Evolutionary conservation across 2,113 vertebrate species (phyloP).

Genomic region (Cygnus buccinator): DNA sequence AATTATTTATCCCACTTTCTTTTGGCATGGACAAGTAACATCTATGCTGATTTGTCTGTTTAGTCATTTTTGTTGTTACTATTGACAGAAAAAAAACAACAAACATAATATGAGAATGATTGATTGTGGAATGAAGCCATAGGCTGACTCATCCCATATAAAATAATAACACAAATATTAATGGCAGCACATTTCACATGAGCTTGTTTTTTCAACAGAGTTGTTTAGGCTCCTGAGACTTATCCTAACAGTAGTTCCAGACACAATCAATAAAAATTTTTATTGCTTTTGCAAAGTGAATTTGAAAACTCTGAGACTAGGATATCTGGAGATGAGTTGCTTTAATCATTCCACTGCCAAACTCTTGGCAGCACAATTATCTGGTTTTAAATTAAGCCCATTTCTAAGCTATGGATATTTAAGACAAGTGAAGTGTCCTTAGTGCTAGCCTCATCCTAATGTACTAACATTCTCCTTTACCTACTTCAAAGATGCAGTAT

Average conservation of each 20-base stretch:
- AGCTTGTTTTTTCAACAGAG: not conserved
- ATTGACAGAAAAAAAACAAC: not conserved
- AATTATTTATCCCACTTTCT: not conserved
- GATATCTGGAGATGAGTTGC: not conserved
- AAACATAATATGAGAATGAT: not conserved
- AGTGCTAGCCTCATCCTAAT: not conserved
- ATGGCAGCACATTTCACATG: not conserved
- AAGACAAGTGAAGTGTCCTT: not conserved
- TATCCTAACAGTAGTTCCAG: not conserved
- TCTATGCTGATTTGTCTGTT: not conserved
- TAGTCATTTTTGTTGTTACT: not conserved
- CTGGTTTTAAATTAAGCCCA: not conserved
- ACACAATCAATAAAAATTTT: not conserved
- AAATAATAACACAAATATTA: constrained; percentile 9
- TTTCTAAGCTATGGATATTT: not conserved
- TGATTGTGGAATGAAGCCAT: not conserved
- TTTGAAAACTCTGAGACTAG: not conserved
- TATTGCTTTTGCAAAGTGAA: not conserved
- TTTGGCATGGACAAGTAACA: not conserved
- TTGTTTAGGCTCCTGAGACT: not conserved
- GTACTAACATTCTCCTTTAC: not conserved
- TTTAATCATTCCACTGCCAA: not conserved
- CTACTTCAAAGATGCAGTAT: not conserved
- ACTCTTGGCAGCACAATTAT: not conserved
- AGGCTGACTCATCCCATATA: not conserved